Evolutionary conservation across 2,113 vertebrate species (phyloP), one percentile per base, ranked within the genome.

Genomic region (Paratilapia polleni): DNA sequence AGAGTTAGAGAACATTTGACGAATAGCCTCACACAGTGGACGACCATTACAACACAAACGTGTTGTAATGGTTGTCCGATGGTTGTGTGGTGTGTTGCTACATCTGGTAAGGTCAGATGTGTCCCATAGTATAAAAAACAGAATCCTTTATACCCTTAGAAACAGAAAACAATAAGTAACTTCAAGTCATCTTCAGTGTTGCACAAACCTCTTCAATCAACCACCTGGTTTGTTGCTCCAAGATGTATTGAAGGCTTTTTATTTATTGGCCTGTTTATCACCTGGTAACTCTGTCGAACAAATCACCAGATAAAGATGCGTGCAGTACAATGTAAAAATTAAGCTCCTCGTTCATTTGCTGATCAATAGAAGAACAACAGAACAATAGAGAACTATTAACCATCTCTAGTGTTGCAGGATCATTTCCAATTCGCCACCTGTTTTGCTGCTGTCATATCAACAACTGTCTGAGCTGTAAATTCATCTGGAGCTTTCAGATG

Each of bases 1-100:
- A 87, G 82, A 84, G 59, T 62, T 64, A 6, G 5, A 47, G 79
- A 82, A 73, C 73, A 89, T 79, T 86, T 82, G 56, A 88, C 43
- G 79, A 92, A 89, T 66, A 17, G 24, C 63, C 22, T 47, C 64
- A 74, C 68, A 56, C 38, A 59, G 74, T 78, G 17, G 31, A 61
- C 34, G n/a, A n/a, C n/a, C n/a, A n/a, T n/a, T n/a, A n/a, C n/a
- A n/a, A n/a, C n/a, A n/a, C n/a, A n/a, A n/a, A n/a, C n/a, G n/a
- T n/a, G n/a, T n/a, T n/a, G n/a, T n/a, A n/a, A n/a, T n/a, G n/a
- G n/a, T n/a, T n/a, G n/a, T n/a, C n/a, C n/a, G n/a, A n/a, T n/a
- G n/a, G n/a, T n/a, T n/a, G n/a, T n/a, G n/a, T n/a, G n/a, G n/a
- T 20, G 66, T 73, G 43, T 54, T 73, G 11, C 68, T 57, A 10